Evolutionary conservation across 1,140 invertebrate species (phyloP), one percentile per base, ranked within the genome.

Genomic region (Drosophila sturtevanti): DNA sequence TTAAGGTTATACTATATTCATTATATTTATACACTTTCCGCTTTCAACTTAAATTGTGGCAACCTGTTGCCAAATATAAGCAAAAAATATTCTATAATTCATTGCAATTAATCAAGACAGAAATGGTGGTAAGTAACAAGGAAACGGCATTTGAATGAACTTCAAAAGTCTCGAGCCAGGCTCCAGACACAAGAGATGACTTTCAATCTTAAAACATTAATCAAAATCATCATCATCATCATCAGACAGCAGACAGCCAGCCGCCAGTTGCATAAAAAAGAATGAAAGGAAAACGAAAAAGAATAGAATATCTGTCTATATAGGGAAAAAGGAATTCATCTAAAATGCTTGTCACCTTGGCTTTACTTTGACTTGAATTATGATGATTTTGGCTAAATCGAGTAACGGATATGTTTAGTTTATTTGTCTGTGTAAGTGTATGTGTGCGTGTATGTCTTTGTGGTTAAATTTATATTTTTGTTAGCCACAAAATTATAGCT

Each of bases 141-240:
- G 64, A 56, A 37, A 60, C 44, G 65, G 37, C 70, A 67, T 79
- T 66, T 48, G 70, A 66, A 79, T 79, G 61, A 58, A 73, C 48
- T 69, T 31, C 16, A 35, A 27, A 22, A 41, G 55, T 31, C 41
- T 48, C 21, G 12, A 48, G 41, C 41, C 41, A 48, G 21, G 10
- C 16, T 11, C 41, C 18, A 48, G 41, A 48, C 41, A 48, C 41
- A 48, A 48, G 5, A 48, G 41, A 48, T 77, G 68, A 71, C 60
- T 73, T 68, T 54, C 6, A 38, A 52, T 22, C 1, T 24, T 7
- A 24, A 59, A 48, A 48, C 63, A 75, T 79, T 78, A 74, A 74
- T 75, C 78, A 78, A 85, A 81, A 86, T 86, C 81, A 86, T 10
- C 14, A 31, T 22, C 24, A 77, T 72, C 63, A 85, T 85, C 81